These are phyloP conservation scores for Oxystoma pomonae DNA, from an alignment of 2,888 invertebrate species.

Conservation along the genomic window DNA sequence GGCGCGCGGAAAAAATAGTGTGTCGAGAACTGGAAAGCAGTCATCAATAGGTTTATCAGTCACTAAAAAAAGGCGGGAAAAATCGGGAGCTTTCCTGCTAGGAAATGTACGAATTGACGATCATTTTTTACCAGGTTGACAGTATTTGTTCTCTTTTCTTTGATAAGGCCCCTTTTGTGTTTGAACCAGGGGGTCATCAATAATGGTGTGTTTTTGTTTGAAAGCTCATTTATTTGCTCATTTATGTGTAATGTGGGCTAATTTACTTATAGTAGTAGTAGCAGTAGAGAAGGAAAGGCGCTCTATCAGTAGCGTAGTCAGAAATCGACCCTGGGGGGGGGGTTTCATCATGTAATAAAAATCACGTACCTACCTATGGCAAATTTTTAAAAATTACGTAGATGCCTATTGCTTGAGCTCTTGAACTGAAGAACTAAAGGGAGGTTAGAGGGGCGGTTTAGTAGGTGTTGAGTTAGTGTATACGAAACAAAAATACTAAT, in stretches of 20 bases:
- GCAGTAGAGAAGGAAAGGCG: no score
- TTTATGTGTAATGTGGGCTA: background rate
- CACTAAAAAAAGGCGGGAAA: slow-evolving; percentile 35
- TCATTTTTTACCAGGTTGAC: slow-evolving; percentile 42
- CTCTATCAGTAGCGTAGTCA: no score
- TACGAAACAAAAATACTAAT: no score
- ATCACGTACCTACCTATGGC: no score
- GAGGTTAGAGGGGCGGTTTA: no score
- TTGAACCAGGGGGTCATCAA: slow-evolving; percentile 47
- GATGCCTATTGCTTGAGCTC: no score
- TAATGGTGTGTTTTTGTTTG: slow-evolving; percentile 46
- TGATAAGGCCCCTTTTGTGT: slow-evolving; percentile 49
- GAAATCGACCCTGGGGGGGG: no score
- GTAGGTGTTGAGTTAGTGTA: no score
- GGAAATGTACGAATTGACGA: slow-evolving; percentile 42
- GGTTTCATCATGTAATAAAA: no score
- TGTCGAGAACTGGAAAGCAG: slow-evolving; percentile 41
- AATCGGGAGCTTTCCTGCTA: slow-evolving; percentile 23
- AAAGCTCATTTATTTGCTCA: slow-evolving; percentile 45
- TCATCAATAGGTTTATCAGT: slow-evolving; percentile 48
- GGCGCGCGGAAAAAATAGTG: slow-evolving; percentile 37
- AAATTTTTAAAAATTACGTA: no score
- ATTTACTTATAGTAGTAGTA: no score
- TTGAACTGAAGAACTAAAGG: no score
- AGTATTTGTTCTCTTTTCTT: slow-evolving; percentile 45